phyloP scores from a whole-genome alignment of 53 echinoderm and acorn worm genomes.

The Stichopus horrens region DNA sequence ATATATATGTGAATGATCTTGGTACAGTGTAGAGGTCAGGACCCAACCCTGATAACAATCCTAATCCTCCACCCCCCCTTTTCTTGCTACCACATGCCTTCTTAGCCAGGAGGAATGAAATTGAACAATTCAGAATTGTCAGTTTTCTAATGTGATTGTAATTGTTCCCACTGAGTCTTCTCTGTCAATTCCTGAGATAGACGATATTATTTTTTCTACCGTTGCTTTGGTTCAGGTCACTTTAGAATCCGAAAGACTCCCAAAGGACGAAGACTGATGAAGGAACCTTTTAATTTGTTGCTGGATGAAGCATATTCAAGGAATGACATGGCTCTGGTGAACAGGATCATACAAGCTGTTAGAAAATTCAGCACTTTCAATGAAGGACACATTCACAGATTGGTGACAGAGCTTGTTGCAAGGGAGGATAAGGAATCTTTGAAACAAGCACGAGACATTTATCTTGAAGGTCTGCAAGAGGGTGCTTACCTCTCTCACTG shows the following conservation, averaged over 20 bases:
- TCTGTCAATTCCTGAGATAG: too few species aligned
- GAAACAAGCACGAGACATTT: neutral
- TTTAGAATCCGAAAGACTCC: neutral
- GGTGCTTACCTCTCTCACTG: neutral
- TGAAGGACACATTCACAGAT: neutral
- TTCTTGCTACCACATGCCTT: too few species aligned
- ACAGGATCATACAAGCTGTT: neutral
- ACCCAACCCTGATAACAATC: too few species aligned
- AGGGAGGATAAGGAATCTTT: neutral
- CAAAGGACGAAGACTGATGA: neutral
- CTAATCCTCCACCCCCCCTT: too few species aligned
- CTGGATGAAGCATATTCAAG: neutral
- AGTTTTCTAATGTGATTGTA: too few species aligned
- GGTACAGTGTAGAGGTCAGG: too few species aligned
- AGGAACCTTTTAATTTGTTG: conserved; percentile 14
- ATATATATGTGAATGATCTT: too few species aligned
- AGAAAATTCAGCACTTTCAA: neutral
- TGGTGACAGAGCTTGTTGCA: neutral
- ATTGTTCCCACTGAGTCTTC: too few species aligned
- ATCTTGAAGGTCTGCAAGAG: conserved; percentile 2
- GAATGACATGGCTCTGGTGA: neutral
- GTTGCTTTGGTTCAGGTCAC: neutral
- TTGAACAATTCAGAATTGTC: too few species aligned
- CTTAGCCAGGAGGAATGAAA: too few species aligned
- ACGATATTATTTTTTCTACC: neutral